A percentile compares a stretch with the other conserved stretches of the same genome.
These are phyloP conservation scores for Struthidea cinerea DNA, from an alignment of 2,113 vertebrate species.

Conservation along the genomic window DNA sequence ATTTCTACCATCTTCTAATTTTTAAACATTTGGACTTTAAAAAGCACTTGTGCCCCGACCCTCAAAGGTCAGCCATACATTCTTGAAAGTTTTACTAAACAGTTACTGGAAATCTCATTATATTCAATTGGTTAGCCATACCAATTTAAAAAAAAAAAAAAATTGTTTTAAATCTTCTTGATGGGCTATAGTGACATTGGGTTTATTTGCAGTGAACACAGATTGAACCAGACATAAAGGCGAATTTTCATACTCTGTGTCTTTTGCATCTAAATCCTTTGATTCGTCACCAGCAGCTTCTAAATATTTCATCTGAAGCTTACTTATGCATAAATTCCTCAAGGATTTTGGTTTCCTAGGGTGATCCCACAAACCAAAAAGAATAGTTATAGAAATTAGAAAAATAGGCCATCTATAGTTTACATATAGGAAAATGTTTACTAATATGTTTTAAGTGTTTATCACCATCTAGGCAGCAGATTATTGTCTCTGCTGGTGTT, in stretches of 20 bases:
- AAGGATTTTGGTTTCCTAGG: not conserved
- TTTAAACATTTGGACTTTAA: not conserved
- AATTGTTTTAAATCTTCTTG: not conserved
- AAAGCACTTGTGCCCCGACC: not conserved
- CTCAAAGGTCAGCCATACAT: not conserved
- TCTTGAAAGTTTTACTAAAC: not conserved
- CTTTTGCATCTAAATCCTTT: not conserved
- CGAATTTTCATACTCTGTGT: not conserved
- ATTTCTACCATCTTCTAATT: not conserved
- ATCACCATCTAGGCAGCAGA: not conserved
- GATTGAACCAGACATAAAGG: not conserved
- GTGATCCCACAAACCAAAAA: not conserved
- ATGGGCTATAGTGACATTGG: not conserved
- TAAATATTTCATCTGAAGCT: not conserved
- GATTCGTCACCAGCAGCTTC: not conserved
- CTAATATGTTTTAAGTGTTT: not conserved
- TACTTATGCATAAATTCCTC: not conserved
- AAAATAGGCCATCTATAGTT: not conserved
- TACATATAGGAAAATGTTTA: not conserved
- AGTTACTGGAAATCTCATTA: not conserved
- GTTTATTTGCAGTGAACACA: not conserved
- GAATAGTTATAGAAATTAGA: not conserved
- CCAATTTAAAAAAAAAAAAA: not conserved
- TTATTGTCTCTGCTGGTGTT: not conserved
- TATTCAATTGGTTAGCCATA: not conserved